A percentile compares a stretch with the other conserved stretches of the same genome.
Conservation (phyloP, 2,797 vertebrate species). For the Spinus pinus region DNA sequence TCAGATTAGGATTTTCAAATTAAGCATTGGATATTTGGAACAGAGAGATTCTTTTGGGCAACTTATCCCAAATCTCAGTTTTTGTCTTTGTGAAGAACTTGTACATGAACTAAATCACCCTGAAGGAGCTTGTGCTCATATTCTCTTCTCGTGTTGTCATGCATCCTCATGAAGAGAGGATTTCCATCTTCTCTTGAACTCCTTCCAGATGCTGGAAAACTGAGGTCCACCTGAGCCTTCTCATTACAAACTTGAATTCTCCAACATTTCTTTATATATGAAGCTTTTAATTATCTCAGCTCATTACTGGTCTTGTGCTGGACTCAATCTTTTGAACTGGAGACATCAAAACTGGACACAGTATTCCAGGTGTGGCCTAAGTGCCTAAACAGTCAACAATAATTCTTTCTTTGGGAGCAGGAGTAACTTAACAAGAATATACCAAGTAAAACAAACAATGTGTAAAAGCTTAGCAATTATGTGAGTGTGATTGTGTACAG, state of each 20-base stretch:
- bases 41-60: background rate
- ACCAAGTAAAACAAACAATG: background rate
- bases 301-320: background rate
- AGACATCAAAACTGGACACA: background rate
- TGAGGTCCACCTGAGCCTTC: background rate
- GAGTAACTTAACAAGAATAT: background rate
- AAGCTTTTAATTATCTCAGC: background rate
- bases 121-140: background rate
- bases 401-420: background rate
- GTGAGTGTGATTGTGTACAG: background rate
- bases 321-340: background rate
- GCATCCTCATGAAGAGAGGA: background rate
- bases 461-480: background rate
- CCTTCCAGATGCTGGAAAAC: background rate
- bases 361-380: background rate
- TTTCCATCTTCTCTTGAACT: background rate
- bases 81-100: background rate
- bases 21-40: background rate
- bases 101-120: background rate
- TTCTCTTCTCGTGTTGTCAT: background rate
- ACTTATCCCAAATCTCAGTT: background rate
- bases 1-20: background rate
- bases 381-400: background rate
- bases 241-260: background rate
- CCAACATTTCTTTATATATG: background rate